phyloP scores from a whole-genome alignment of 1,140 invertebrate species.

The Diorhabda carinulata region DNA sequence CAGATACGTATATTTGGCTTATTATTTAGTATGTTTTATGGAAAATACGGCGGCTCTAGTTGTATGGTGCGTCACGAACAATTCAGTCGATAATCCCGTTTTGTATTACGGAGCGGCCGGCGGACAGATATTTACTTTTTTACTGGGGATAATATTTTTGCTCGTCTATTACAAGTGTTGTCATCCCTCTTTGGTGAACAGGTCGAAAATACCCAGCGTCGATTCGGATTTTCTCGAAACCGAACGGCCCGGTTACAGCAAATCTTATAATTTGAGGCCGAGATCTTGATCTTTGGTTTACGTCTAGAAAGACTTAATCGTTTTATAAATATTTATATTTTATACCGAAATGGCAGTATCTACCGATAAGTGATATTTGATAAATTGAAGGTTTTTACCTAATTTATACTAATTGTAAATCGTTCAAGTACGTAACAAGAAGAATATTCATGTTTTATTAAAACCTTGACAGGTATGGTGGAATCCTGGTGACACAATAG shows the following conservation, averaged over 20 bases:
- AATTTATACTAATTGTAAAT: too few species aligned
- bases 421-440: too few species aligned
- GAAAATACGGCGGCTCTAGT: slow-evolving; percentile 51
- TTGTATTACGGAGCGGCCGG: slow-evolving; percentile 47
- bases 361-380: too few species aligned
- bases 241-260: slow-evolving; percentile 44
- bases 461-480: too few species aligned
- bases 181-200: slow-evolving; percentile 45
- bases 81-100: slow-evolving; percentile 42
- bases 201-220: slow-evolving; percentile 37
- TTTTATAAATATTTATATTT: too few species aligned
- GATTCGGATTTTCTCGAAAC: slow-evolving; percentile 31
- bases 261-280: slow-evolving; percentile 39
- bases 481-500: too few species aligned
- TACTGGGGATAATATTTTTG: slow-evolving; percentile 50
- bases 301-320: slow-evolving; percentile 26
- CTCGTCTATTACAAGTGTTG: slow-evolving; percentile 52
- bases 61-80: slow-evolving; percentile 48
- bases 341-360: too few species aligned
- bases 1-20: slow-evolving; percentile 49
- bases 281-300: slow-evolving; percentile 41
- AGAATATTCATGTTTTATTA: too few species aligned
- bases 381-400: too few species aligned
- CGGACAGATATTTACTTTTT: slow-evolving; percentile 46
- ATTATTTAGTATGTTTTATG: slow-evolving; percentile 52